phyloP scores from a whole-genome alignment of 2,113 vertebrate genomes.

The Engraulis encrasicolus region DNA sequence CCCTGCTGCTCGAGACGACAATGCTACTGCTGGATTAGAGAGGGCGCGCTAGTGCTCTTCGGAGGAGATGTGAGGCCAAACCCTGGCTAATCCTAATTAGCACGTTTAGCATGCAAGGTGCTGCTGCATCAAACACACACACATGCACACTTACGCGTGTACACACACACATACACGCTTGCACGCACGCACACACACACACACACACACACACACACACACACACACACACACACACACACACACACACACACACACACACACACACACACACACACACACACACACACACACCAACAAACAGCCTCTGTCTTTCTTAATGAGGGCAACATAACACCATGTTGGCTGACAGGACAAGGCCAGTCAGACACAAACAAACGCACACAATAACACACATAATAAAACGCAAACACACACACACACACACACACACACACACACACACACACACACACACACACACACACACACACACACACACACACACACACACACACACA shows the following conservation, averaged over 20 bases:
- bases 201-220: no score
- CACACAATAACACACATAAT: no score
- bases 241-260: no score
- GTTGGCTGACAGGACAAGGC: not conserved
- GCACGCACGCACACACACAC: no score
- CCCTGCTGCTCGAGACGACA: no score
- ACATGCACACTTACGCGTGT: no score
- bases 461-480: not conserved
- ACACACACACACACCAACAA: no score
- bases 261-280: no score
- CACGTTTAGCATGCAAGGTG: not conserved
- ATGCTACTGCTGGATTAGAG: not conserved
- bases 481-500: not conserved
- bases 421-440: not conserved
- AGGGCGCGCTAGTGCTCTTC: not conserved
- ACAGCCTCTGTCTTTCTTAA: not conserved
- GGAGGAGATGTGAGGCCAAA: not conserved
- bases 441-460: not conserved
- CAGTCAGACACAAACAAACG: not conserved
- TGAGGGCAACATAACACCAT: not conserved
- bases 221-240: no score
- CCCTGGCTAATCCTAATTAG: slow-evolving; percentile 30
- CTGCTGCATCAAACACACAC: not conserved
- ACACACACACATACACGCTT: no score
- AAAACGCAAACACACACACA: not conserved